phyloP scores from a whole-genome alignment of 2,113 vertebrate species.

The Pelmatolapia mariae region DNA sequence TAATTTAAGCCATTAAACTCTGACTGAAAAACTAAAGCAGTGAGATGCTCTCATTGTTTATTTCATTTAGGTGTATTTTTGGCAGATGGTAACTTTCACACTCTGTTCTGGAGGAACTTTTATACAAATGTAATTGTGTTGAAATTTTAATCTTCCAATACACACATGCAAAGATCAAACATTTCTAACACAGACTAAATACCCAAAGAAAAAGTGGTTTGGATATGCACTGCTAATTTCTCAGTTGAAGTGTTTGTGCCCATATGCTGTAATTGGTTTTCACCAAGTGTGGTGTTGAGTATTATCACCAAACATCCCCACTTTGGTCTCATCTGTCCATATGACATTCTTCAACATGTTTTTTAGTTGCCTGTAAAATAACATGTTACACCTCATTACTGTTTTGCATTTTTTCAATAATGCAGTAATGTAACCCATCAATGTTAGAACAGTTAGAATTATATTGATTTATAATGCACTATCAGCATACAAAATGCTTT shows the following conservation, averaged over 20 bases:
- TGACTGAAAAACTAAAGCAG: not conserved
- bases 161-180: not conserved
- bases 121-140: not conserved
- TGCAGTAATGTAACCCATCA: too few species aligned
- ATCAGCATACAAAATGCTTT: too few species aligned
- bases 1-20: not conserved
- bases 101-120: not conserved
- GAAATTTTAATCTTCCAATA: not conserved
- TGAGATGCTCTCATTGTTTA: too few species aligned
- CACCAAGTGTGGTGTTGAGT: not conserved
- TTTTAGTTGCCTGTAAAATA: too few species aligned
- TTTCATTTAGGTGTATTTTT: not conserved
- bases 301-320: not conserved
- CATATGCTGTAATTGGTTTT: not conserved
- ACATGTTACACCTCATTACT: too few species aligned
- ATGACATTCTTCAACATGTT: too few species aligned
- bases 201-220: too few species aligned
- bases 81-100: not conserved
- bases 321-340: not conserved
- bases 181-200: not conserved
- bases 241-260: not conserved
- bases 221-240: not conserved
- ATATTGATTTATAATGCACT: too few species aligned
- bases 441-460: too few species aligned
- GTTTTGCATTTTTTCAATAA: too few species aligned